Conservation (phyloP, 2,113 vertebrate genomes). For the Phaethornis superciliosus region DNA sequence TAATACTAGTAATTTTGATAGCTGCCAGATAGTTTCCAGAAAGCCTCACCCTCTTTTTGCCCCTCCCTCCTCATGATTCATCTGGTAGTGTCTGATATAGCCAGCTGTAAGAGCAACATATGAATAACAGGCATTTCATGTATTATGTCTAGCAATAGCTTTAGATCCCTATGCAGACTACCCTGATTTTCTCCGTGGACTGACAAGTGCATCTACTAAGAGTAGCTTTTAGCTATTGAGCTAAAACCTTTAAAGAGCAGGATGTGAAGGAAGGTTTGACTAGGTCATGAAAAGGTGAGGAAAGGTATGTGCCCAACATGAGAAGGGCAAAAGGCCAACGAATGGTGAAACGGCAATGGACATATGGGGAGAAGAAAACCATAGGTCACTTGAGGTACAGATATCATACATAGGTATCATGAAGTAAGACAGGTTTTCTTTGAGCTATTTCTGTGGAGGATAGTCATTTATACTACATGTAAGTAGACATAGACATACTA, state of each 20-base stretch:
- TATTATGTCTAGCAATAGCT: not conserved
- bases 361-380: not conserved
- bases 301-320: not conserved
- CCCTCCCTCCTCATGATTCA: not conserved
- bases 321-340: not conserved
- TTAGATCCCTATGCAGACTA: not conserved
- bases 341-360: not conserved
- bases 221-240: not conserved
- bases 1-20: constrained; percentile 5
- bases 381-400: not conserved
- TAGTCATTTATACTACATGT: not conserved
- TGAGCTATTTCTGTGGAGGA: not conserved
- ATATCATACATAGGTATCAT: no score
- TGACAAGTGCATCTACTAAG: not conserved
- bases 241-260: not conserved
- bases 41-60: not conserved
- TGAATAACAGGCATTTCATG: not conserved
- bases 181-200: not conserved
- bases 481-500: not conserved
- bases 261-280: not conserved
- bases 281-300: not conserved
- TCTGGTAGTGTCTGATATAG: not conserved
- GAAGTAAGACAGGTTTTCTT: not conserved
- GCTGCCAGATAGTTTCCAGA: not conserved
- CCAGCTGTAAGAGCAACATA: not conserved